A percentile compares a stretch with the other conserved stretches of the same genome.
Conservation (phyloP, 1,140 invertebrate genomes). For the Gonioctena quinquepunctata region DNA sequence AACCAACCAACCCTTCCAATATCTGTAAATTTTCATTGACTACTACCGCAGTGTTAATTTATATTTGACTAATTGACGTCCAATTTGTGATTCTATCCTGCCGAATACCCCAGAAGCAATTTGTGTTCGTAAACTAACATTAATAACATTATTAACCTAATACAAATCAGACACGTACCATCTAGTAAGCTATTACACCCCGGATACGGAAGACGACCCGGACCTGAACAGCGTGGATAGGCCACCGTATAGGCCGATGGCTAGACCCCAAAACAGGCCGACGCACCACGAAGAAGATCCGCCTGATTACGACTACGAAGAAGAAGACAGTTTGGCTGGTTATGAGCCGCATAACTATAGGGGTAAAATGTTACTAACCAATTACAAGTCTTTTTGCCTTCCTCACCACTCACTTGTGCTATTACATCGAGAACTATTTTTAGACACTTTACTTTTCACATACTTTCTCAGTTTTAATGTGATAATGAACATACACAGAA, state of each 20-base stretch:
- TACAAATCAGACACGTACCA: slow-evolving; percentile 61
- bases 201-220: slow-evolving; percentile 51
- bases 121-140: not conserved
- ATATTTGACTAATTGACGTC: too few species aligned
- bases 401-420: too few species aligned
- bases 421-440: too few species aligned
- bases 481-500: too few species aligned
- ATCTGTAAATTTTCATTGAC: too few species aligned
- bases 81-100: too few species aligned
- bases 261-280: slow-evolving; percentile 39
- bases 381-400: too few species aligned
- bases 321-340: not conserved
- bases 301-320: not conserved
- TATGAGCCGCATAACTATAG: slow-evolving; percentile 24
- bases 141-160: slow-evolving; percentile 16
- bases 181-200: slow-evolving; percentile 63
- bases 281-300: slow-evolving; percentile 19
- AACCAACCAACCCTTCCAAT: too few species aligned
- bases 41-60: too few species aligned
- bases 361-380: slow-evolving; percentile 14
- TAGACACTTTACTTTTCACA: too few species aligned
- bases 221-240: slow-evolving; percentile 56
- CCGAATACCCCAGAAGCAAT: too few species aligned
- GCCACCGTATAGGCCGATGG: slow-evolving; percentile 59
- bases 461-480: too few species aligned